A percentile compares a stretch with the other conserved stretches of the same genome.
Evolutionary conservation across 2,888 invertebrate genomes (phyloP).

Genomic region (Spicauda simplicius): DNA sequence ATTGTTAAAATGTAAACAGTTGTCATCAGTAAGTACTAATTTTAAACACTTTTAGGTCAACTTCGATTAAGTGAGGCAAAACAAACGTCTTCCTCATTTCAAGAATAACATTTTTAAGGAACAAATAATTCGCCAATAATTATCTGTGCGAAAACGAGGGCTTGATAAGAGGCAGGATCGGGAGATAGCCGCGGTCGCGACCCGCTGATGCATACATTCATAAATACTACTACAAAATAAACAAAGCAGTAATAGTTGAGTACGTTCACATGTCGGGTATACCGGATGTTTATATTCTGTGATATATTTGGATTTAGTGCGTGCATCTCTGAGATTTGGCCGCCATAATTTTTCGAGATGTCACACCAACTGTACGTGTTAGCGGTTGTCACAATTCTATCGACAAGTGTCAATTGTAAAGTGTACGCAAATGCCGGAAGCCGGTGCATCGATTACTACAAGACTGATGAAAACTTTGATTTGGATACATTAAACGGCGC

Average conservation of each 20-base stretch:
- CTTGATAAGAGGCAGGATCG: constrained; percentile 29
- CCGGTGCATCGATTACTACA: constrained; percentile 67
- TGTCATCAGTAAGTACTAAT: no score
- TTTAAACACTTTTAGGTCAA: no score
- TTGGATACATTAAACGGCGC: constrained; percentile 57
- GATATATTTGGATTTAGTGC: constrained; percentile 33
- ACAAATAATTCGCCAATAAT: background rate
- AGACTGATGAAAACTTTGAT: constrained; percentile 60
- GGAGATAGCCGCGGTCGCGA: constrained; percentile 44
- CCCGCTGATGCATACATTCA: constrained; percentile 38
- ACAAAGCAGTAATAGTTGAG: constrained; percentile 11
- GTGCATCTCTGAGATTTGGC: constrained; percentile 22
- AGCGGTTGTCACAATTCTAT: constrained; percentile 39
- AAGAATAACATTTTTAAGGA: background rate
- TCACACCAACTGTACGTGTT: constrained; percentile 35
- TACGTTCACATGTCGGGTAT: constrained; percentile 12
- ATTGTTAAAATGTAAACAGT: no score
- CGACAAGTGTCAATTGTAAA: constrained; percentile 48
- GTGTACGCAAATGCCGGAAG: constrained; percentile 49
- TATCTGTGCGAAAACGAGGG: constrained; percentile 1
- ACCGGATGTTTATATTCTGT: constrained; percentile 29
- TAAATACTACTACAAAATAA: constrained; percentile 21
- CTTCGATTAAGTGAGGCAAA: background rate
- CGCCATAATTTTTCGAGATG: constrained; percentile 36
- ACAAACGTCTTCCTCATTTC: background rate